phyloP scores from a whole-genome alignment of 2,797 vertebrate species.

The Leptodactylus fallax region DNA sequence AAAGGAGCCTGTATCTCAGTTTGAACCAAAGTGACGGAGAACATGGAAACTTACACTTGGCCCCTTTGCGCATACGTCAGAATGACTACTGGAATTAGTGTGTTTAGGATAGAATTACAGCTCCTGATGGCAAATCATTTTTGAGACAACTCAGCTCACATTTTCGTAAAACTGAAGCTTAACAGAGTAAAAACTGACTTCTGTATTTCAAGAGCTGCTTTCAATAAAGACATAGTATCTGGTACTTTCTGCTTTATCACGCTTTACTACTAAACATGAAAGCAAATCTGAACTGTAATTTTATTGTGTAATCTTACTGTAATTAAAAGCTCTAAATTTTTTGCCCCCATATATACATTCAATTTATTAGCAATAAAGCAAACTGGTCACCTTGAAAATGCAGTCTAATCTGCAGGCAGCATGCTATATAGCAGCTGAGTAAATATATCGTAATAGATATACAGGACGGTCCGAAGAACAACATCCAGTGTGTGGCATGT shows the following conservation, averaged over 20 bases:
- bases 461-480: too few relatives aligned
- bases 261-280: not conserved
- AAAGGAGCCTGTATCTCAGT: constrained; percentile 53
- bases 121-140: constrained; percentile 51
- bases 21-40: constrained; percentile 42
- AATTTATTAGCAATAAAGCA: too few relatives aligned
- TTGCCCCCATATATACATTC: too few relatives aligned
- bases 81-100: constrained; percentile 53
- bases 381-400: too few relatives aligned
- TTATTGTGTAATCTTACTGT: too few relatives aligned
- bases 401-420: too few relatives aligned
- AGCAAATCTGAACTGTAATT: not conserved
- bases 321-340: too few relatives aligned
- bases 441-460: too few relatives aligned
- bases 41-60: constrained; percentile 63
- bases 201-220: constrained; percentile 8
- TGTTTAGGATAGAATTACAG: constrained; percentile 58
- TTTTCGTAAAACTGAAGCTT: constrained; percentile 33
- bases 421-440: too few relatives aligned
- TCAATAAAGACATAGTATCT: not conserved
- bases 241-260: not conserved
- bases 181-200: constrained; percentile 31
- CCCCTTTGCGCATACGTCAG: constrained; percentile 58
- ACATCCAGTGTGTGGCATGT: too few relatives aligned
- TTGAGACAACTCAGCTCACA: constrained; percentile 46